A percentile compares a stretch with the other conserved stretches of the same genome.
These are phyloP conservation scores for Peucedramus taeniatus DNA, from an alignment of 2,113 vertebrate species.

Conservation along the genomic window DNA sequence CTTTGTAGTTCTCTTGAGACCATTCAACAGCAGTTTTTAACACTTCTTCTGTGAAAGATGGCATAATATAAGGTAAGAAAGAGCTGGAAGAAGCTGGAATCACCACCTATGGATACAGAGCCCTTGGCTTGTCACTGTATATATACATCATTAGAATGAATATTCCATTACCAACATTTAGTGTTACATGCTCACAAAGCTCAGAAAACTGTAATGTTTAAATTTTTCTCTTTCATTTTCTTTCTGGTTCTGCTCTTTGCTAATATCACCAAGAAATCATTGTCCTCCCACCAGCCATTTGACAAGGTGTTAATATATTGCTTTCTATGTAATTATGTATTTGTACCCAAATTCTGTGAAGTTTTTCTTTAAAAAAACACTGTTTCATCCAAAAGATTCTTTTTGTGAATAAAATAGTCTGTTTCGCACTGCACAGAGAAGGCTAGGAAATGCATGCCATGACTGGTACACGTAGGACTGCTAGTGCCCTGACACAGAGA, in stretches of 20 bases:
- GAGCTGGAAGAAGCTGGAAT: background rate
- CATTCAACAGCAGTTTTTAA: background rate
- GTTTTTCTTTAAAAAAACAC: background rate
- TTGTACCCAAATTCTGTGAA: background rate
- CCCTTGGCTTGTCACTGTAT: background rate
- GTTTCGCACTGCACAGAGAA: background rate
- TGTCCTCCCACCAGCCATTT: background rate
- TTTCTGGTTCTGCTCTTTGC: background rate
- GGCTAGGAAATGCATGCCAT: background rate
- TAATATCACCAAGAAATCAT: background rate
- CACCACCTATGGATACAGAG: background rate
- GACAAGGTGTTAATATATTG: background rate
- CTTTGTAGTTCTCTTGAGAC: background rate
- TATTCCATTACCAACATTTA: background rate
- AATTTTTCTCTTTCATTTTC: background rate
- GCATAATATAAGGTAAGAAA: background rate
- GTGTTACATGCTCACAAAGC: background rate
- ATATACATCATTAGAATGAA: background rate
- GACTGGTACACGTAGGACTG: background rate
- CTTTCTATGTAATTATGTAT: background rate
- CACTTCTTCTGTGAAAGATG: background rate
- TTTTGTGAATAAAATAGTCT: background rate
- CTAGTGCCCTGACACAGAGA: background rate
- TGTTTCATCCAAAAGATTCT: background rate
- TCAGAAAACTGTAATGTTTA: background rate